Conservation (phyloP, 2,113 vertebrate genomes). For the Otocyon megalotis region DNA sequence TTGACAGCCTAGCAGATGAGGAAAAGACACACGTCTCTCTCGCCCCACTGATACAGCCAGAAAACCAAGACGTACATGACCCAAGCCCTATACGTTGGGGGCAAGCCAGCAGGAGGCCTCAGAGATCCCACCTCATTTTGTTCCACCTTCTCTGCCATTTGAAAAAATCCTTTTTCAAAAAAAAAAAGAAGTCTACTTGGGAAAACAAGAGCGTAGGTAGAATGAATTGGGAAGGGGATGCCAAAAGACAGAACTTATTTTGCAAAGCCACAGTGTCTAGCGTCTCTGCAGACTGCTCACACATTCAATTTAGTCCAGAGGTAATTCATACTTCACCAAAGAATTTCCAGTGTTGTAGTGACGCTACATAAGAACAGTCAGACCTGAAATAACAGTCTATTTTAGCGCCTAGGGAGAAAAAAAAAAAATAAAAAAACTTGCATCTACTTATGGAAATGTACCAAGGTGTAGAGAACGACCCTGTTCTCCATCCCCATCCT, state of each 20-base stretch:
- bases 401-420: not conserved
- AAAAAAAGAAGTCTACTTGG: not conserved
- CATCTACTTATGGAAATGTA: not conserved
- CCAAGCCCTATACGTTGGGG: no score
- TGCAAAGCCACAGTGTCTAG: not conserved
- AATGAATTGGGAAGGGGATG: not conserved
- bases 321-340: conserved; percentile 47
- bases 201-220: not conserved
- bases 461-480: not conserved
- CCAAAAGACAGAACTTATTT: conserved; percentile 32
- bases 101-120: not conserved
- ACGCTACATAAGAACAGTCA: not conserved
- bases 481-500: not conserved
- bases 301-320: not conserved
- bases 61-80: not conserved
- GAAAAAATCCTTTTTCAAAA: conserved; percentile 10
- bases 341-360: not conserved
- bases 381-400: not conserved
- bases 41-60: not conserved
- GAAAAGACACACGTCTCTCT: not conserved
- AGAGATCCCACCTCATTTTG: not conserved
- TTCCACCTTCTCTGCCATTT: not conserved
- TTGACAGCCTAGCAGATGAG: accelerated
- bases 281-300: accelerated
- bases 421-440: not conserved